These are phyloP conservation scores for Tubiluchus corallicola DNA, from an alignment of 2,888 invertebrate genomes.

Conservation along the genomic window DNA sequence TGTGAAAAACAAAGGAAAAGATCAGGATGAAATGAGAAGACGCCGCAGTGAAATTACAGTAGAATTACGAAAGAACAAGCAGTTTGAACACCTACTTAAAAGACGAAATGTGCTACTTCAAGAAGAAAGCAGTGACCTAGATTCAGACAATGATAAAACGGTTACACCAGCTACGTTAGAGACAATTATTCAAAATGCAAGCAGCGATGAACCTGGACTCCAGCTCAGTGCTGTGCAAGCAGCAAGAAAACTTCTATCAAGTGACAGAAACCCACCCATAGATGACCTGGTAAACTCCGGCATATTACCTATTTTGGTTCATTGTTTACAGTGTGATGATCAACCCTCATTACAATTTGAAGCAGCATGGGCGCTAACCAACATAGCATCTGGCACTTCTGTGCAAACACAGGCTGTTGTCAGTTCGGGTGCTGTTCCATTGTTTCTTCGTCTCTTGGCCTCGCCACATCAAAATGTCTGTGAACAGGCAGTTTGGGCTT, in stretches of 20 bases:
- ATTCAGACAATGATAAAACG: slow-evolving; percentile 19
- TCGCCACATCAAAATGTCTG: slow-evolving; percentile 93
- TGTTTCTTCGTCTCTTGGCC: slow-evolving; percentile 71
- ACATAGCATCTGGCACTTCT: slow-evolving; percentile 86
- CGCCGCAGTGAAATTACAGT: slow-evolving; percentile 89
- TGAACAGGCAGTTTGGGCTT: slow-evolving; percentile 98
- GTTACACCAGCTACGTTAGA: slow-evolving; percentile 35
- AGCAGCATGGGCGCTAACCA: slow-evolving; percentile 92
- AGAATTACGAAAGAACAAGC: slow-evolving; percentile 89
- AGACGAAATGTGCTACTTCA: slow-evolving; percentile 78
- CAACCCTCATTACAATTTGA: slow-evolving; percentile 81
- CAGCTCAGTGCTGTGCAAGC: slow-evolving; percentile 83
- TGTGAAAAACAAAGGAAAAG: too few species aligned
- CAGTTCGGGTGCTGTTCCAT: slow-evolving; percentile 74
- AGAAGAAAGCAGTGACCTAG: slow-evolving; percentile 48
- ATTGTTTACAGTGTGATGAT: slow-evolving; percentile 65
- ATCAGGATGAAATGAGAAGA: slow-evolving; percentile 81
- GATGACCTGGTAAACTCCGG: slow-evolving; percentile 83
- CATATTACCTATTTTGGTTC: slow-evolving; percentile 80
- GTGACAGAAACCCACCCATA: slow-evolving; percentile 95
- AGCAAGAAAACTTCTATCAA: slow-evolving; percentile 80
- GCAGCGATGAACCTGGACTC: slow-evolving; percentile 49
- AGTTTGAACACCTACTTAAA: slow-evolving; percentile 89
- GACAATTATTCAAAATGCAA: slow-evolving; percentile 68
- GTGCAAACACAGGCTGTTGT: slow-evolving; percentile 81